phyloP scores from a whole-genome alignment of 1,140 invertebrate species.

The Aphaenogaster floridana region DNA sequence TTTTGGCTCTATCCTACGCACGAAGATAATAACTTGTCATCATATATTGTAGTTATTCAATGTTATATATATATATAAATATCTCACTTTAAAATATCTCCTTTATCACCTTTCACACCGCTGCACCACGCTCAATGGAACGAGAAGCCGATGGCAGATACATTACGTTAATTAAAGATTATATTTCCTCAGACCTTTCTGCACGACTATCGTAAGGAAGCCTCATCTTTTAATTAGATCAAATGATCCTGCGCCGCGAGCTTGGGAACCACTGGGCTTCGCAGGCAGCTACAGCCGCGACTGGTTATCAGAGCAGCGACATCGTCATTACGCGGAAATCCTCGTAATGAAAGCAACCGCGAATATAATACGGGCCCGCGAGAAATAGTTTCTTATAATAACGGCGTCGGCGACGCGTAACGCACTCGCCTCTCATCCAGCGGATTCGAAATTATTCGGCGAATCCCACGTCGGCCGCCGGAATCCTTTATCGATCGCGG shows the following conservation, averaged over 20 bases:
- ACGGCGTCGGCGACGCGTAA: conserved; percentile 4
- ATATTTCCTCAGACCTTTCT: conserved; percentile 17
- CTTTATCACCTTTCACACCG: neutral
- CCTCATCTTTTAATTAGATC: conserved; percentile 60
- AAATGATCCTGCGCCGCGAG: conserved; percentile 18
- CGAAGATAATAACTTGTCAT: neutral
- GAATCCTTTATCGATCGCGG: conserved; percentile 60
- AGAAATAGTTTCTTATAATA: conserved; percentile 53
- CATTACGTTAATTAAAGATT: conserved; percentile 49
- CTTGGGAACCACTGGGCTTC: conserved; percentile 44
- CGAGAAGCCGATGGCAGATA: neutral
- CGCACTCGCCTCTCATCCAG: conserved; percentile 7
- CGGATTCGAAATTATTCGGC: conserved; percentile 57
- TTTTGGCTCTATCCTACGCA: neutral
- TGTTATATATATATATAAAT: neutral
- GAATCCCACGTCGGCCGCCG: conserved; percentile 43
- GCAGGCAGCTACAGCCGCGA: conserved; percentile 6
- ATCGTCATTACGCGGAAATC: conserved; percentile 45
- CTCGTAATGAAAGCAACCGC: conserved; percentile 48
- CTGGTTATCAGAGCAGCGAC: conserved; percentile 47
- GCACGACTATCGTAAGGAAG: neutral
- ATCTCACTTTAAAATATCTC: no score
- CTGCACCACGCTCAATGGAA: neutral
- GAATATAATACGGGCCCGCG: conserved; percentile 39
- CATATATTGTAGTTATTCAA: neutral